phyloP scores from a whole-genome alignment of 1,140 invertebrate species.

The Pseudomyrmex dendroicus region DNA sequence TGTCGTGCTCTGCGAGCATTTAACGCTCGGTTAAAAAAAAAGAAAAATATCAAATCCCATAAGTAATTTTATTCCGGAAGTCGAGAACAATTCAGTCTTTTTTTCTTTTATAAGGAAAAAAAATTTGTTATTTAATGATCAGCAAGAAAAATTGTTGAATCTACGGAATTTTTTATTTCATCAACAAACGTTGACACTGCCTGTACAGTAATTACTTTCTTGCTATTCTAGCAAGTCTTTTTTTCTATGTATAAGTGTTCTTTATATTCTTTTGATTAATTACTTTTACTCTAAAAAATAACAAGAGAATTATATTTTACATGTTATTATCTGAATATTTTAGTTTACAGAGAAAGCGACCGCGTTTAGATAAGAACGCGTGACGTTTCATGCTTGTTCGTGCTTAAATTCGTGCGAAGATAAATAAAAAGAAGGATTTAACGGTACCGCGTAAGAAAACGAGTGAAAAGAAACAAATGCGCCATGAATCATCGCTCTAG shows the following conservation, averaged over 20 bases:
- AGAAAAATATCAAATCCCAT: background rate
- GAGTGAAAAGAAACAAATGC: background rate
- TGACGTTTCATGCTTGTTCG: background rate
- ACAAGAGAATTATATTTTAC: background rate
- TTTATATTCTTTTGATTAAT: background rate
- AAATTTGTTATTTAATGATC: too few species aligned
- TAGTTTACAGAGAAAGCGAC: background rate
- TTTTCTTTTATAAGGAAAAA: background rate
- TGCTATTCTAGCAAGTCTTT: too few species aligned
- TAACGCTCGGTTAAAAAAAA: slow-evolving; percentile 28
- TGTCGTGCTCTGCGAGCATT: background rate
- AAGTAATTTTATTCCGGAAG: slow-evolving; percentile 7
- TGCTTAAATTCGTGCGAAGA: background rate
- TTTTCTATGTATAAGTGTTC: background rate
- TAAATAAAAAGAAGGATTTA: background rate
- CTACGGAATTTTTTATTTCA: too few species aligned
- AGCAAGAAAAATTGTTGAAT: too few species aligned
- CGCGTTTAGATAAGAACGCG: background rate
- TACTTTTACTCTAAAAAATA: background rate
- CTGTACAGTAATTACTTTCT: too few species aligned
- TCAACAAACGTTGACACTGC: too few species aligned
- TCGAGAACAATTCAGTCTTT: slow-evolving; percentile 5
- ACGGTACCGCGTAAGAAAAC: background rate
- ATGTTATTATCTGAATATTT: background rate
- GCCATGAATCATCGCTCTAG: slow-evolving; percentile 2